Conservation (phyloP, 2,797 vertebrate genomes). For the Falco novaeseelandiae region DNA sequence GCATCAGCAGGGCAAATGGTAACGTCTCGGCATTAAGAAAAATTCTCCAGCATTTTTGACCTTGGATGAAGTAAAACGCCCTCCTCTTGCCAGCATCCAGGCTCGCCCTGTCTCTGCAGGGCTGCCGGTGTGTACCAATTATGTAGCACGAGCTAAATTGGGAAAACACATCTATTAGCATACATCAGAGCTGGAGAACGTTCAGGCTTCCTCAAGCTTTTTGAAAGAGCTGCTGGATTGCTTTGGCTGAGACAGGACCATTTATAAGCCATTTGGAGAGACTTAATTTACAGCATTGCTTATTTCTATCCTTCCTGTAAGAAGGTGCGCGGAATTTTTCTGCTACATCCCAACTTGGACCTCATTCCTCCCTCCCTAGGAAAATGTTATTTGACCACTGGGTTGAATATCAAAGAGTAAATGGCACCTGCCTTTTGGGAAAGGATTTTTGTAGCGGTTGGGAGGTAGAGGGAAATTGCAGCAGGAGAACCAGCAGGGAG, state of each 20-base stretch:
- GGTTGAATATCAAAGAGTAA: neutral
- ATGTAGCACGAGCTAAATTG: neutral
- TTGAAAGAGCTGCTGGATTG: neutral
- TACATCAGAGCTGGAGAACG: neutral
- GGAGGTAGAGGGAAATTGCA: neutral
- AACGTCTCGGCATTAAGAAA: neutral
- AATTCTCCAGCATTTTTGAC: neutral
- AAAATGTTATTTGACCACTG: neutral
- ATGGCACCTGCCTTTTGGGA: neutral
- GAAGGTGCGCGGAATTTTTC: neutral
- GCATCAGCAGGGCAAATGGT: constrained; percentile 12
- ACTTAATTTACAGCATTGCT: neutral
- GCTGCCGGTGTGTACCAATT: neutral
- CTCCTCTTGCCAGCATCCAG: neutral
- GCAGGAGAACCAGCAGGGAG: neutral
- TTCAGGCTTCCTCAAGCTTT: neutral
- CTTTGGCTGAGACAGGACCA: neutral
- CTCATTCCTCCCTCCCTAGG: neutral
- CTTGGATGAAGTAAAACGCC: neutral
- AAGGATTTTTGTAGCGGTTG: neutral
- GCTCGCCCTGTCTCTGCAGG: neutral
- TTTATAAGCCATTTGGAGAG: neutral
- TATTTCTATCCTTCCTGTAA: neutral
- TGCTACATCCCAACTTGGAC: neutral
- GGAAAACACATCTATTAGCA: neutral